A percentile compares a stretch with the other conserved stretches of the same genome.
Conservation (phyloP, 2,797 vertebrate genomes). For the Spea hammondii region DNA sequence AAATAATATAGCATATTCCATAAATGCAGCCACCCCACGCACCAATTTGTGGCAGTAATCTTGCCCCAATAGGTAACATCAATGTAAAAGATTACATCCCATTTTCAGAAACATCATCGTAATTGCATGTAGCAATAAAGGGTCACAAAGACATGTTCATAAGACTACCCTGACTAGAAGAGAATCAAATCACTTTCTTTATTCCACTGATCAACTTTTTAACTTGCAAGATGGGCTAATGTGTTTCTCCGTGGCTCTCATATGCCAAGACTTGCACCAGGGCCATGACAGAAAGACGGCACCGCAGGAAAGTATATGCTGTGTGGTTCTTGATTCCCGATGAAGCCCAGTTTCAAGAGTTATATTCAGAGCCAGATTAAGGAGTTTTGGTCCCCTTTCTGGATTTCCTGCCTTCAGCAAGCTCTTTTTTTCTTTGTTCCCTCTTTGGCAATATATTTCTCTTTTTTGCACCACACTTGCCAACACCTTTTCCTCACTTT, state of each 20-base stretch:
- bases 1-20: constrained; percentile 20
- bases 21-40: constrained; percentile 19
- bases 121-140: constrained; percentile 28
- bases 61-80: constrained; percentile 22
- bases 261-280: too few species aligned
- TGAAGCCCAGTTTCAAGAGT: too few species aligned
- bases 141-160: neutral
- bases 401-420: too few species aligned
- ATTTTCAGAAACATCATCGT: constrained; percentile 25
- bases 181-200: neutral
- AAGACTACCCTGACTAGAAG: neutral
- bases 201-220: neutral
- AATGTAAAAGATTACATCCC: constrained; percentile 21
- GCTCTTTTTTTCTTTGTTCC: too few species aligned
- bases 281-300: too few species aligned
- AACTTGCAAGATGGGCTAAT: neutral
- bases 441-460: too few species aligned
- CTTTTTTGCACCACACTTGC: too few species aligned
- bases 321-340: too few species aligned
- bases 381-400: too few species aligned
- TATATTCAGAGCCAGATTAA: too few species aligned
- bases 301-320: too few species aligned
- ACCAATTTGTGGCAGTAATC: constrained; percentile 26
- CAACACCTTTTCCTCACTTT: too few species aligned
- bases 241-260: neutral